Conservation (phyloP, 2,888 invertebrate species). For the Pteria penguin region DNA sequence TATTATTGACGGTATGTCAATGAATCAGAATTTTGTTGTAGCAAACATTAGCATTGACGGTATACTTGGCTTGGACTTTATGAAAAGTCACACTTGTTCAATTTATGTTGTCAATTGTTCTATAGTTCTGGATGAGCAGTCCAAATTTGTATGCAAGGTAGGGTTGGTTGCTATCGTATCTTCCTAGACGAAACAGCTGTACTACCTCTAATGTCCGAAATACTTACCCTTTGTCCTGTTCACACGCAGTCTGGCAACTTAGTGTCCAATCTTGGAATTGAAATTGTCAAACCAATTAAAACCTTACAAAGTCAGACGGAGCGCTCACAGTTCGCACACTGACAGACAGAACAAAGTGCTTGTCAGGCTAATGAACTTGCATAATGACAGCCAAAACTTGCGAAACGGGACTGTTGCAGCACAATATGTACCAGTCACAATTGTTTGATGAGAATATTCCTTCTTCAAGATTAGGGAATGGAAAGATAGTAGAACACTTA, state of each 20-base stretch:
- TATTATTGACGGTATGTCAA: background rate
- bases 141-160: background rate
- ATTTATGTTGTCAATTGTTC: background rate
- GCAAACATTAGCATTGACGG: too few species aligned
- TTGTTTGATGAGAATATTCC: background rate
- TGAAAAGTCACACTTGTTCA: background rate
- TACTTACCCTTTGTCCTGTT: background rate
- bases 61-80: too few species aligned
- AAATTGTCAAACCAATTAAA: background rate
- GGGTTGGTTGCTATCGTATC: background rate
- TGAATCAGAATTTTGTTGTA: background rate
- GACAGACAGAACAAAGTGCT: background rate
- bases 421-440: background rate
- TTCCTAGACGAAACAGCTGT: too few species aligned
- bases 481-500: too few species aligned
- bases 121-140: background rate
- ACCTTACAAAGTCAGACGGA: too few species aligned
- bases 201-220: slow-evolving; percentile 10
- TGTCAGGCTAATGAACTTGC: slow-evolving; percentile 17
- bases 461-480: background rate
- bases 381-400: background rate
- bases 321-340: background rate
- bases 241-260: too few species aligned
- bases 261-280: background rate
- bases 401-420: background rate